Percentiles rank a stretch among this genome's conserved stretches.
Conservation (phyloP, 2,888 invertebrate species). For the Tinea trinotella region DNA sequence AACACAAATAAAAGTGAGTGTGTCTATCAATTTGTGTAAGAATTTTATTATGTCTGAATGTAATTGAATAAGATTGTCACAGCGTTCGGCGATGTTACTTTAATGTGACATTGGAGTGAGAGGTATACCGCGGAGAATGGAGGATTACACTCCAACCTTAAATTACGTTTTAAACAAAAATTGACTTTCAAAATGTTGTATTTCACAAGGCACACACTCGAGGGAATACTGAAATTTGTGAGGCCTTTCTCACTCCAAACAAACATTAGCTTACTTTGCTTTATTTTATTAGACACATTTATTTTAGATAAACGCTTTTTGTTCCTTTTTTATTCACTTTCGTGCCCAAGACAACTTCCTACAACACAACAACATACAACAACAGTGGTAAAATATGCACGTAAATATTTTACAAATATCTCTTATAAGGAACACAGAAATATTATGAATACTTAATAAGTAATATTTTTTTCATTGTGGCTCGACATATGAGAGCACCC, state of each 20-base stretch:
- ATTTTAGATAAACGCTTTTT: not conserved
- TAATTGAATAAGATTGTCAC: not conserved
- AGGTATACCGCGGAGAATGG: not conserved
- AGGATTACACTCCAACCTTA: not conserved
- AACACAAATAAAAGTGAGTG: no score
- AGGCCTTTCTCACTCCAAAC: not conserved
- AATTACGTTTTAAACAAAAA: conserved; percentile 6
- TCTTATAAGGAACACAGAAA: no score
- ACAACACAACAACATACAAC: no score
- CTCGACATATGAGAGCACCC: no score
- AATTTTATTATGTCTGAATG: not conserved
- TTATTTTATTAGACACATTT: conserved; percentile 9
- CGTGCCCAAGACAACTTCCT: no score
- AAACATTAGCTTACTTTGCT: conserved; percentile 1
- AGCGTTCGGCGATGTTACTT: not conserved
- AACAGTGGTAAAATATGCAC: no score
- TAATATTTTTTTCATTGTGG: no score
- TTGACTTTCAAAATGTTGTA: not conserved
- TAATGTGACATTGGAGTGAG: conserved; percentile 6
- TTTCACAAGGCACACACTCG: not conserved
- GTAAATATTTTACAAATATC: no score
- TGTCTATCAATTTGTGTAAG: no score
- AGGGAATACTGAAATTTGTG: not conserved
- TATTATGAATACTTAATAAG: no score
- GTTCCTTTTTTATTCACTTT: no score